A percentile compares a stretch with the other conserved stretches of the same genome.
These are phyloP conservation scores for Hucho hucho DNA, from an alignment of 2,113 vertebrate species.

Conservation along the genomic window DNA sequence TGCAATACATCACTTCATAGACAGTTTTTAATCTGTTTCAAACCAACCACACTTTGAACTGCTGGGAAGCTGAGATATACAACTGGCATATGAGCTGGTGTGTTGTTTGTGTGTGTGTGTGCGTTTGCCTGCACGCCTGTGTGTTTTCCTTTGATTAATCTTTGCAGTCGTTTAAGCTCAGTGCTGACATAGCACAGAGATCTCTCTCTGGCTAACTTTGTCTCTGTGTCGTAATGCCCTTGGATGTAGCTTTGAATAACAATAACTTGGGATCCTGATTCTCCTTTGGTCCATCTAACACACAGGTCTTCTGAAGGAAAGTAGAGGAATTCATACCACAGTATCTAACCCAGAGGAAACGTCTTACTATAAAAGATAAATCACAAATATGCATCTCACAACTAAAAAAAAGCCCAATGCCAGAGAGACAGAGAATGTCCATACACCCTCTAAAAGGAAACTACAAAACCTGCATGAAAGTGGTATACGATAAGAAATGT, in stretches of 20 bases:
- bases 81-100: constrained; percentile 40
- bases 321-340: no score
- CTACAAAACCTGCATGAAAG: neutral
- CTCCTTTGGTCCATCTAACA: constrained; percentile 31
- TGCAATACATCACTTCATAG: constrained; percentile 82
- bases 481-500: no score
- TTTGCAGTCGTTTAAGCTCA: constrained; percentile 72
- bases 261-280: constrained; percentile 64
- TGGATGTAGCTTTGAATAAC: constrained; percentile 71
- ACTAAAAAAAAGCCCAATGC: neutral
- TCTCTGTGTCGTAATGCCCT: constrained; percentile 63
- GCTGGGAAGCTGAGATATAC: constrained; percentile 75
- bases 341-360: no score
- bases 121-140: constrained; percentile 35
- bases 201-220: constrained; percentile 46
- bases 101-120: constrained; percentile 16
- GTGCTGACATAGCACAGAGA: constrained; percentile 74
- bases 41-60: constrained; percentile 77
- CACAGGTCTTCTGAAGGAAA: neutral
- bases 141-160: constrained; percentile 76
- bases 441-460: neutral
- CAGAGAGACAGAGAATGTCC: neutral
- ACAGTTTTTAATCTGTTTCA: constrained; percentile 82
- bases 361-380: neutral
- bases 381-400: neutral